Evolutionary conservation across 2,888 invertebrate species (phyloP), one percentile per base, ranked within the genome.

Genomic region (Ferrisia virgata): DNA sequence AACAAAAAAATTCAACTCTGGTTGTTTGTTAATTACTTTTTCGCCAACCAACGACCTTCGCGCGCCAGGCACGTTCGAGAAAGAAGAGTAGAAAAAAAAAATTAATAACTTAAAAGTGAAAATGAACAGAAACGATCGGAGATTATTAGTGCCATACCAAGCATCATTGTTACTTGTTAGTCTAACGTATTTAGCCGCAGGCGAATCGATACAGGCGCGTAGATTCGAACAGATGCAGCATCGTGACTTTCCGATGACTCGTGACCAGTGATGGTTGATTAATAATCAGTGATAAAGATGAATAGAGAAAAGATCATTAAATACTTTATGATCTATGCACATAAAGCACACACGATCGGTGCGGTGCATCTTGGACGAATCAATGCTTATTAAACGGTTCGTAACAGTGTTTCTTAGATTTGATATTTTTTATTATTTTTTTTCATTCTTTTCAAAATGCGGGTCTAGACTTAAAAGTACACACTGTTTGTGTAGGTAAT

Each of bases 41-140:
- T 76, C 72, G 72, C 72, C 53, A 36, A 76, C 72, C 53, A 36
- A 76, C 72, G 72, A 76, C 72, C 72, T 76, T 76, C 72, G 72
- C 36, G 18, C 36, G 72, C 22, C 36, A 6, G 72, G 11, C 72
- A 76, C 36, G 72, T 76, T 76, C 36, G 72, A 31, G 53, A 53
- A 9, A 22, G 9, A 18, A 6, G 22, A 47, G 22, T 1, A 53
- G n/a, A n/a, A n/a, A 22, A 28, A 64, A 64, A 64, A 76, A 76
- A 76, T 76, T 76, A 76, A 76, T 76, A 76, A 76, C 72, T 36
- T 36, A 36, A 76, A 76, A 76, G 72, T 76, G 72, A 76, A 76
- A 76, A 76, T 76, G 36, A 33, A 18, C 69, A 33, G 8, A 1
- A 69, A 69, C 72, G 72, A 76, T 76, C 72, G 64, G 15, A 76